Evolutionary conservation across 2,888 invertebrate species (phyloP), one percentile per base, ranked within the genome.

Genomic region (Oxycera nigricornis): DNA sequence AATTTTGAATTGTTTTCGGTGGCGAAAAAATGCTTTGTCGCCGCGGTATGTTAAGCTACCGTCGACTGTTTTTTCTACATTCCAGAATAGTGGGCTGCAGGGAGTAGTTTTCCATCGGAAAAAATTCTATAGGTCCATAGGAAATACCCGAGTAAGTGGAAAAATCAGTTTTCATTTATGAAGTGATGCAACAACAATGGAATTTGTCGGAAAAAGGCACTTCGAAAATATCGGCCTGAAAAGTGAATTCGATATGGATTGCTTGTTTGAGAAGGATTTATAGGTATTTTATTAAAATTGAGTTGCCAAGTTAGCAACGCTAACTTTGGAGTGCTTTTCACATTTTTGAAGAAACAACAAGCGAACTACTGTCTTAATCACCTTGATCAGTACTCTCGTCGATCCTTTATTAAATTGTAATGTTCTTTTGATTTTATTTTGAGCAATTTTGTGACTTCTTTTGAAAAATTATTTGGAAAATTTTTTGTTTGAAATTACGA

Each of bases 131-230:
- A 39, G 7, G 39, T 9, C 65, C 41, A 65, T 62, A 7, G 30
- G 39, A 20, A 17, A n/a, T 65, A 65, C 14, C 22, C 41, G 39
- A 9, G 24, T 17, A 65, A 41, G 65, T 65, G 65, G 65, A 65
- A 65, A 65, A 65, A 65, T 65, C 65, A 65, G 65, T 65, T 65
- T 24, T 39, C 65, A 65, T 65, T 65, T 65, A 65, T 65, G 65
- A 65, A 65, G 39, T 41, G 41, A 65, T 7, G 41, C 41, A 65
- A 65, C 39, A 65, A 65, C 39, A 65, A 65, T 41, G 26, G 20
- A 41, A 65, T 65, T 20, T 6, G 31, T 7, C 39, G 24, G n/a
- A 24, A 39, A 65, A 39, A 41, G 24, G 39, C 26, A 65, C 65
- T 65, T n/a, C 65, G 22, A 65, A 31, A 39, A 65, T 65, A 65